phyloP scores from a whole-genome alignment of 2,797 vertebrate genomes.

The Pipistrellus kuhlii region DNA sequence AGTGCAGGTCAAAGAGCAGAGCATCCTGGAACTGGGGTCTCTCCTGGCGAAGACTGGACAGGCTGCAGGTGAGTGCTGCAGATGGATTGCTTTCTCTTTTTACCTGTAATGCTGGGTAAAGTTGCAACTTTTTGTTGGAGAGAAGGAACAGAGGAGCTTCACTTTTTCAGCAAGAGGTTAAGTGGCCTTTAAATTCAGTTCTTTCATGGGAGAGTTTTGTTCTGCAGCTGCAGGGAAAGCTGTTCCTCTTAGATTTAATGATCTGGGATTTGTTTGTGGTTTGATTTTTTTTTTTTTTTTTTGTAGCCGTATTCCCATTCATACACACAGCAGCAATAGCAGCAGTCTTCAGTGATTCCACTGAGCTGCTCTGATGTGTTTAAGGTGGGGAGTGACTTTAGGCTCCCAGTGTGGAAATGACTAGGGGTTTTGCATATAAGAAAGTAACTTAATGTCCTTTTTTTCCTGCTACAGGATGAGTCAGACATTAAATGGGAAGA shows the following conservation, averaged over 20 bases:
- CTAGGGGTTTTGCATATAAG: constrained; percentile 41
- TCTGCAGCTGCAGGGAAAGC: constrained; percentile 18
- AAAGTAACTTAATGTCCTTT: constrained; percentile 43
- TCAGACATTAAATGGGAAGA: constrained; percentile 50
- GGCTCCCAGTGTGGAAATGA: constrained; percentile 47
- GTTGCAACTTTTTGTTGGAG: neutral
- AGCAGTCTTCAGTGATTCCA: constrained; percentile 16
- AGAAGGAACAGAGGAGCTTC: neutral
- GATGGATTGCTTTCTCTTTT: neutral
- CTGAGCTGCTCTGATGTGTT: neutral
- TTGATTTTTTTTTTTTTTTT: neutral
- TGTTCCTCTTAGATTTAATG: constrained; percentile 11
- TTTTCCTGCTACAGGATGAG: constrained; percentile 52
- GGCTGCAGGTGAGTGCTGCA: constrained; percentile 92
- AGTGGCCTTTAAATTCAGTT: constrained; percentile 16
- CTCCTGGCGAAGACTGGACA: constrained; percentile 98
- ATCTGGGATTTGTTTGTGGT: constrained; percentile 60
- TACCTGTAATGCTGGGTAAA: neutral
- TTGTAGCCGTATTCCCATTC: constrained; percentile 14
- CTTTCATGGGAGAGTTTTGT: constrained; percentile 50
- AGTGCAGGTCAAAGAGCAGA: constrained; percentile 98
- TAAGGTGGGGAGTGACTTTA: constrained; percentile 44
- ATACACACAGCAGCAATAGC: neutral
- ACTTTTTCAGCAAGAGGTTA: neutral
- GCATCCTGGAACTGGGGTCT: constrained; percentile 96